These are phyloP conservation scores for Eulemur rufifrons DNA, from an alignment of 2,113 vertebrate species.

Conservation along the genomic window DNA sequence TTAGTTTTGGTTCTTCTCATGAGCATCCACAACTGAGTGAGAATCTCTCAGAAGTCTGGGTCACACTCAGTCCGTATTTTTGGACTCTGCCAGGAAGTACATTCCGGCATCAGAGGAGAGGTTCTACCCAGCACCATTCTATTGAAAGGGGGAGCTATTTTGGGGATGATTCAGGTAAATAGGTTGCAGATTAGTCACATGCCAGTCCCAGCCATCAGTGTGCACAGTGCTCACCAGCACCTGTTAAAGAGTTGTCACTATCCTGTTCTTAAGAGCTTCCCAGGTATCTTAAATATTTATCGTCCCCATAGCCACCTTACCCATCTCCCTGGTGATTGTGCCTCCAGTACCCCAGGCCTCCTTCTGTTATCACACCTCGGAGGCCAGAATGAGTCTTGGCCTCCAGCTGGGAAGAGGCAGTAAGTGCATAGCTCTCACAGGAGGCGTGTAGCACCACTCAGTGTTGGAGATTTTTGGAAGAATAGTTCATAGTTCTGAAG, in stretches of 20 bases:
- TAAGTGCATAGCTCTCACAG: neutral
- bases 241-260: neutral
- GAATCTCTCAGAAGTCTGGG: neutral
- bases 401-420: conserved; percentile 5
- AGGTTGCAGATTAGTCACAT: no score
- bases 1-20: neutral
- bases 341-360: neutral
- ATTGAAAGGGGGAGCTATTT: neutral
- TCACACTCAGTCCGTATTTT: accelerated
- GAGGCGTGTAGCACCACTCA: neutral
- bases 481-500: conserved; percentile 63
- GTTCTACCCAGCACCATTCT: no score
- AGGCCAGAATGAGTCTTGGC: neutral
- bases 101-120: neutral
- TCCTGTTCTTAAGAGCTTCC: neutral
- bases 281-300: neutral
- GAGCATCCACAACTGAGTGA: neutral
- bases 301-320: neutral
- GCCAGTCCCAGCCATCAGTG: neutral
- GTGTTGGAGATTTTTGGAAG: conserved; percentile 38
- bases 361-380: conserved; percentile 10
- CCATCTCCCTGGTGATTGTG: neutral
- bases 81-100: neutral
- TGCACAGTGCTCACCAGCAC: neutral
- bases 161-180: neutral